A percentile compares a stretch with the other conserved stretches of the same genome.
Evolutionary conservation across 1,140 invertebrate genomes (phyloP).

Genomic region (Lordiphosa stackelbergi): DNA sequence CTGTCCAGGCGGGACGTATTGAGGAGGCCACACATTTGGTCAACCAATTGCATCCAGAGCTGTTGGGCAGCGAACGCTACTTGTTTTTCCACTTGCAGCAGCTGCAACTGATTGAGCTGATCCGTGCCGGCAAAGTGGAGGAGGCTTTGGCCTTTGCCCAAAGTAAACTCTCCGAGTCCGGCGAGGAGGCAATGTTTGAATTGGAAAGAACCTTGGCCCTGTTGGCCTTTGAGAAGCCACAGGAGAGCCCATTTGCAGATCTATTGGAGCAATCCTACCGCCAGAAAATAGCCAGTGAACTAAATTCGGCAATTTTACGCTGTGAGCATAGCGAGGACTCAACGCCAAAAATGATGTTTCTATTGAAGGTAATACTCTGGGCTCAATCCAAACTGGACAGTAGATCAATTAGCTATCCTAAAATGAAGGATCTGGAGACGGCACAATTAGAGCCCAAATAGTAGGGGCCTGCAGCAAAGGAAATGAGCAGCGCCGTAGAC

Average conservation of each 20-base stretch:
- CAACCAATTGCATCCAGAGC: conserved; percentile 95
- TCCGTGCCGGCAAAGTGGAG: conserved; percentile 92
- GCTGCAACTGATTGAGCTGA: conserved; percentile 96
- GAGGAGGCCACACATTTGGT: conserved; percentile 95
- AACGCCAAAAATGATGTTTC: conserved; percentile 91
- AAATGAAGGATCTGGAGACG: conserved; percentile 92
- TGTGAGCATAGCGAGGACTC: conserved; percentile 93
- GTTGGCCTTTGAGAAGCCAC: conserved; percentile 97
- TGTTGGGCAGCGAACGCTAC: conserved; percentile 96
- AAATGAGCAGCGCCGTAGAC: neutral
- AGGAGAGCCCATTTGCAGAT: conserved; percentile 95
- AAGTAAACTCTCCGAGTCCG: conserved; percentile 93
- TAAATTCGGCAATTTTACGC: conserved; percentile 96
- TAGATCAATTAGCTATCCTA: conserved; percentile 91
- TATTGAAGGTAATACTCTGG: conserved; percentile 96
- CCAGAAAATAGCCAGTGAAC: conserved; percentile 98
- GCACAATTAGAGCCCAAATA: conserved; percentile 84
- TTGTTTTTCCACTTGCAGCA: conserved; percentile 98
- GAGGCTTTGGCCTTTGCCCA: conserved; percentile 97
- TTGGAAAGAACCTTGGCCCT: conserved; percentile 93
- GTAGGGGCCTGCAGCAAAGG: neutral
- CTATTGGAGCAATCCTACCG: conserved; percentile 93
- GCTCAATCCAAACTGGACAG: conserved; percentile 96
- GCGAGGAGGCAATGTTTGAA: conserved; percentile 87
- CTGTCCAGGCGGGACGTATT: conserved; percentile 94